A percentile compares a stretch with the other conserved stretches of the same genome.
Evolutionary conservation across 2,797 vertebrate species (phyloP).

Genomic region (Ctenochaetus hawaiiensis): DNA sequence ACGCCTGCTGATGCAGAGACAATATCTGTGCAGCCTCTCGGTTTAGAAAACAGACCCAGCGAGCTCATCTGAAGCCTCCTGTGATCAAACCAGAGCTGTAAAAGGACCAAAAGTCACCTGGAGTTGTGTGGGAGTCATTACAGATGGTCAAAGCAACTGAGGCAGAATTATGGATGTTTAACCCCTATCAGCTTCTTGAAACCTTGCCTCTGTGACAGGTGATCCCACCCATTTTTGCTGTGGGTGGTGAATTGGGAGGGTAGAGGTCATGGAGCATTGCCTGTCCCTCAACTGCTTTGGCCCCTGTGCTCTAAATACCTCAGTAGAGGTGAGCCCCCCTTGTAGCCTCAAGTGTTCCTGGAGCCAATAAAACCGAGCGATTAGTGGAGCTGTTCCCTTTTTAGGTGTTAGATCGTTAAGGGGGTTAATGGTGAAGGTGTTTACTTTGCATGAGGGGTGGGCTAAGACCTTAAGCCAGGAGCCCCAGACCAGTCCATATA

Average conservation of each 20-base stretch:
- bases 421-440: conserved; percentile 82
- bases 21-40: conserved; percentile 26
- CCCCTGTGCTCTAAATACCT: conserved; percentile 58
- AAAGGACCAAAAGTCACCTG: conserved; percentile 35
- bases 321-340: conserved; percentile 48
- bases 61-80: conserved; percentile 32
- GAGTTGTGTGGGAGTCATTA: conserved; percentile 63
- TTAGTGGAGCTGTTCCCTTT: conserved; percentile 75
- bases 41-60: conserved; percentile 35
- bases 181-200: conserved; percentile 57
- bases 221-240: conserved; percentile 56
- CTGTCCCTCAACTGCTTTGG: conserved; percentile 61
- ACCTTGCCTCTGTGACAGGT: conserved; percentile 65
- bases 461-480: conserved; percentile 34
- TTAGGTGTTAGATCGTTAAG: conserved; percentile 83
- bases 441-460: conserved; percentile 76
- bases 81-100: conserved; percentile 36
- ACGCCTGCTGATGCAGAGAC: conserved; percentile 26
- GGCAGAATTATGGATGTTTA: conserved; percentile 74
- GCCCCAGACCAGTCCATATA: conserved; percentile 35
- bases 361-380: conserved; percentile 79
- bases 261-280: conserved; percentile 41
- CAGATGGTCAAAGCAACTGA: conserved; percentile 65
- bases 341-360: conserved; percentile 56
- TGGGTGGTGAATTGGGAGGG: conserved; percentile 49